phyloP scores from a whole-genome alignment of 2,888 invertebrate species.

The Linnaemya vulpina region DNA sequence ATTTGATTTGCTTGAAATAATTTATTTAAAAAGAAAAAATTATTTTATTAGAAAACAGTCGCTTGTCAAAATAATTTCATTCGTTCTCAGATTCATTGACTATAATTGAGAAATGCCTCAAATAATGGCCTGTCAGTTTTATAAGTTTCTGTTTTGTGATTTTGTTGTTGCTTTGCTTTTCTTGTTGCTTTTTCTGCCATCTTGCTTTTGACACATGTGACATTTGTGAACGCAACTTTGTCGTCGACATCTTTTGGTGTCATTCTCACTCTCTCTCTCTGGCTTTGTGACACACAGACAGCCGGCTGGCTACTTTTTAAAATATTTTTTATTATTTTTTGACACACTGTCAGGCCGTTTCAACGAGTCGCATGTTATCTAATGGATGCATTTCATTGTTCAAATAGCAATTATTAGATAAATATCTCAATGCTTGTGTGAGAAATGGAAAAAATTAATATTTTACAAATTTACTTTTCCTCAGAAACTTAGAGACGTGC shows the following conservation, averaged over 20 bases:
- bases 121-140: conserved; percentile 51
- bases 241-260: conserved; percentile 52
- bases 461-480: neutral
- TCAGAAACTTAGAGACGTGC: conserved; percentile 28
- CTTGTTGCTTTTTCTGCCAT: conserved; percentile 10
- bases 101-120: conserved; percentile 22
- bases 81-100: conserved; percentile 23
- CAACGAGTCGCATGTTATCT: conserved; percentile 26
- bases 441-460: neutral
- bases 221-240: conserved; percentile 57
- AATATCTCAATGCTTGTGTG: conserved; percentile 42
- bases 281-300: conserved; percentile 32
- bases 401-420: conserved; percentile 61
- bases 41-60: neutral
- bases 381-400: conserved; percentile 49
- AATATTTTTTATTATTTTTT: conserved; percentile 64
- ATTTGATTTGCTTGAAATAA: conserved; percentile 6
- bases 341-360: conserved; percentile 70
- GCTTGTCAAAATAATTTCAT: conserved; percentile 15
- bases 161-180: neutral
- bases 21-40: neutral
- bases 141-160: conserved; percentile 6
- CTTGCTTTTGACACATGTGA: conserved; percentile 58
- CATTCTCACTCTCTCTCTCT: conserved; percentile 66
- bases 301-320: conserved; percentile 60